Conservation (phyloP, 2,888 invertebrate species). For the Protophormia terraenovae region DNA sequence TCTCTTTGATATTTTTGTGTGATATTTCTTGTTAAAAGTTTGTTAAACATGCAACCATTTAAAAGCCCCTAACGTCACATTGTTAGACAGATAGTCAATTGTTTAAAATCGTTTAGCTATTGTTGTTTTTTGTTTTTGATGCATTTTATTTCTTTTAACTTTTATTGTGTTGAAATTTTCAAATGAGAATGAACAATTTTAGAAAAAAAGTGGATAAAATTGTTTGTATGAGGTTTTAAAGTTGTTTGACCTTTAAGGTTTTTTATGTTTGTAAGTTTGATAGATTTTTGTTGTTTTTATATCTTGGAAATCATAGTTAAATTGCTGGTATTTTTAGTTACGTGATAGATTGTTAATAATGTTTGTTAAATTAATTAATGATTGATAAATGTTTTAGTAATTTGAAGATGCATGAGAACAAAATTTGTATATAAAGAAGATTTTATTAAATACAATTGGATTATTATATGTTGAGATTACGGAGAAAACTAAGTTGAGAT, state of each 20-base stretch:
- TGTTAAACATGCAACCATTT: constrained; percentile 17
- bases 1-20: neutral
- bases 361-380: constrained; percentile 5
- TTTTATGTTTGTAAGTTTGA: constrained; percentile 11
- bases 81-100: constrained; percentile 6
- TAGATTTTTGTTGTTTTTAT: neutral
- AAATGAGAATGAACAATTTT: neutral
- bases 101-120: constrained; percentile 20
- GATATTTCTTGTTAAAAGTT: constrained; percentile 9
- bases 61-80: neutral
- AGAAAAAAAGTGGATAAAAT: neutral
- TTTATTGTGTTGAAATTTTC: neutral
- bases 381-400: neutral
- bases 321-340: constrained; percentile 28
- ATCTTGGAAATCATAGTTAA: constrained; percentile 38
- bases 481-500: too few relatives aligned
- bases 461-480: too few relatives aligned
- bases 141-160: neutral
- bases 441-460: too few relatives aligned
- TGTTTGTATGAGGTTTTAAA: constrained; percentile 43
- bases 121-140: neutral
- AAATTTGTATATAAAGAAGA: too few relatives aligned
- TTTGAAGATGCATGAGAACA: neutral
- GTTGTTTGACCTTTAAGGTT: constrained; percentile 70
- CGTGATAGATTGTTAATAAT: constrained; percentile 8